phyloP scores from a whole-genome alignment of 92 coral and sea anemone species.

The Chrysogorgia sp. region DNA sequence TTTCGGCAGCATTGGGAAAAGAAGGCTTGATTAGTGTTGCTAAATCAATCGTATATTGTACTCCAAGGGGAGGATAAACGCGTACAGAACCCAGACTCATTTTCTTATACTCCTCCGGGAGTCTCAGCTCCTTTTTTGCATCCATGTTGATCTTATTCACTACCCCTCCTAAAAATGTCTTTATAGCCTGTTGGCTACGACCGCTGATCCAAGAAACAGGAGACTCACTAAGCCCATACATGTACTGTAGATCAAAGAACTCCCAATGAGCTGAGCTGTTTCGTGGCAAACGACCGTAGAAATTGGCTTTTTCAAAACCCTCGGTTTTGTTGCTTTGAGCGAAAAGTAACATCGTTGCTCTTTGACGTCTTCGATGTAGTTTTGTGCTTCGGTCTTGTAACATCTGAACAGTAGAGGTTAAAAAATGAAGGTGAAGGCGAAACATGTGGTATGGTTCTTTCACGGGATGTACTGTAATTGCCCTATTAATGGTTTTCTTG shows the following conservation, averaged over 20 bases:
- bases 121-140: slow-evolving; percentile 72
- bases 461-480: slow-evolving; percentile 94
- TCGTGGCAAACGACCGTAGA: slow-evolving; percentile 18
- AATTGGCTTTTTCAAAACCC: slow-evolving; percentile 6
- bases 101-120: slow-evolving; percentile 91
- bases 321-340: background rate
- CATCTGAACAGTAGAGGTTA: slow-evolving; percentile 73
- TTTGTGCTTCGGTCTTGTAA: slow-evolving; percentile 78
- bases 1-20: slow-evolving; percentile 72
- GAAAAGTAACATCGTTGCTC: background rate
- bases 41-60: slow-evolving; percentile 88
- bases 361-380: slow-evolving; percentile 22
- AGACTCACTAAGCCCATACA: slow-evolving; percentile 26
- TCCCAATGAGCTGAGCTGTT: slow-evolving; percentile 34
- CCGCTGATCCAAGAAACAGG: slow-evolving; percentile 96
- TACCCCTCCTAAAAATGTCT: slow-evolving; percentile 78
- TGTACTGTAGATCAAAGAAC: slow-evolving; percentile 1
- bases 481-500: slow-evolving; percentile 83
- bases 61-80: slow-evolving; percentile 81
- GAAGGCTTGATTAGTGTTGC: slow-evolving; percentile 75
- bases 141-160: slow-evolving; percentile 87
- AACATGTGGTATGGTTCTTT: slow-evolving; percentile 84
- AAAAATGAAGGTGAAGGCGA: slow-evolving; percentile 81
- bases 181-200: slow-evolving; percentile 75
- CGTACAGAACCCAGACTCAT: slow-evolving; percentile 81